These are phyloP conservation scores for Antechinus stuartii DNA, from an alignment of 2,113 vertebrate genomes.

Conservation along the genomic window DNA sequence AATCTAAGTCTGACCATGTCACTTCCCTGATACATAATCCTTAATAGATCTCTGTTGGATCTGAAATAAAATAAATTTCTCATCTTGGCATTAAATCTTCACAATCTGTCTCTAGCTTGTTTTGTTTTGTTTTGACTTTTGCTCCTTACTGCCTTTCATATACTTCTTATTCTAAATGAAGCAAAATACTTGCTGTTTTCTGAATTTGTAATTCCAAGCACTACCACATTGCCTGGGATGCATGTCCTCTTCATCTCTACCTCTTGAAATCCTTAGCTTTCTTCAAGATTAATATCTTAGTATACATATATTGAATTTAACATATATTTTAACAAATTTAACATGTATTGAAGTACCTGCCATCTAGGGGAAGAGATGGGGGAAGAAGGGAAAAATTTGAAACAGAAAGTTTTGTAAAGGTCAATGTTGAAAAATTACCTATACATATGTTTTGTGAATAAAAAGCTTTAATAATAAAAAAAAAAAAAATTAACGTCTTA, in stretches of 20 bases:
- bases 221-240: background rate
- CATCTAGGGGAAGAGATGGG: too few relatives aligned
- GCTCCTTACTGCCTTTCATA: background rate
- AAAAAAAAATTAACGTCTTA: background rate
- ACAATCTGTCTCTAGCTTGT: background rate
- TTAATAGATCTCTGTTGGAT: background rate
- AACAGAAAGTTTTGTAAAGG: too few relatives aligned
- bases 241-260: background rate
- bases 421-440: too few relatives aligned
- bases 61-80: background rate
- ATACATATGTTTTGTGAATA: too few relatives aligned
- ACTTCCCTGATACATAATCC: background rate
- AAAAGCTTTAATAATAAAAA: too few relatives aligned
- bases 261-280: background rate
- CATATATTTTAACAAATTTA: too few relatives aligned
- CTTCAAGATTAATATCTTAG: background rate
- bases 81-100: background rate
- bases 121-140: background rate
- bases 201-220: background rate
- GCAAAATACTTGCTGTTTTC: background rate
- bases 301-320: too few relatives aligned
- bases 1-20: background rate
- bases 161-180: background rate
- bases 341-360: too few relatives aligned
- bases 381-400: too few relatives aligned